Percentiles rank a stretch among this genome's conserved stretches.
phyloP scores from a whole-genome alignment of 2,113 vertebrate species.

The Nesogale talazaci region DNA sequence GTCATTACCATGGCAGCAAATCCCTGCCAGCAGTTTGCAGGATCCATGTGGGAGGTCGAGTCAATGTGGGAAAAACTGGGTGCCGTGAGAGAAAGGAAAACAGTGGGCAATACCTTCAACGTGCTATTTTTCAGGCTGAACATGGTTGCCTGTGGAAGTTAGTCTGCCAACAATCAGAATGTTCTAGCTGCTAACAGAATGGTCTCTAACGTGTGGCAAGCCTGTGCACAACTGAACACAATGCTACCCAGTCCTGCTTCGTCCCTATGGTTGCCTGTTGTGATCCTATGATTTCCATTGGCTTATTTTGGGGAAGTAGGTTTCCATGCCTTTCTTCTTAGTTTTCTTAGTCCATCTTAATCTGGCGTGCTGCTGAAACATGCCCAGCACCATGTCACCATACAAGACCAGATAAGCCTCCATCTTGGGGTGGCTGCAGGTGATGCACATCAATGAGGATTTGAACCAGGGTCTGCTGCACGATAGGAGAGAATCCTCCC shows the following conservation, averaged over 20 bases:
- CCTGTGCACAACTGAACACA: not conserved
- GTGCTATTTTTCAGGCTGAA: not conserved
- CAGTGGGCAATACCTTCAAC: not conserved
- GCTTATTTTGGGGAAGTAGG: too few species aligned
- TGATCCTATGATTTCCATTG: too few species aligned
- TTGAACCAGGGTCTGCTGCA: too few species aligned
- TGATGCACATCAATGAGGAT: too few species aligned
- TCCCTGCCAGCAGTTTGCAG: slow-evolving; percentile 39
- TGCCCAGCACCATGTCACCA: too few species aligned
- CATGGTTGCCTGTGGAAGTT: not conserved
- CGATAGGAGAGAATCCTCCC: too few species aligned
- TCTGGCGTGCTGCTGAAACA: too few species aligned
- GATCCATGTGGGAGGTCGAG: not conserved
- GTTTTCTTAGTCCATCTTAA: too few species aligned
- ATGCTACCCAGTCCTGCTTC: not conserved
- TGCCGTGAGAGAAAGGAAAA: slow-evolving; percentile 22
- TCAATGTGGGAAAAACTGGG: not conserved
- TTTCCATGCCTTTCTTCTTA: too few species aligned
- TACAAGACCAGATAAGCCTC: too few species aligned
- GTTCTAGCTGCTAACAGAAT: not conserved
- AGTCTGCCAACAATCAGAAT: not conserved
- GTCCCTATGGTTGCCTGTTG: not conserved
- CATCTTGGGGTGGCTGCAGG: too few species aligned
- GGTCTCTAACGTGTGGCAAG: not conserved
- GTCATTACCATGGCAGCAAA: slow-evolving; percentile 37